phyloP scores from a whole-genome alignment of 1,140 invertebrate genomes.

The Rhyzopertha dominica region DNA sequence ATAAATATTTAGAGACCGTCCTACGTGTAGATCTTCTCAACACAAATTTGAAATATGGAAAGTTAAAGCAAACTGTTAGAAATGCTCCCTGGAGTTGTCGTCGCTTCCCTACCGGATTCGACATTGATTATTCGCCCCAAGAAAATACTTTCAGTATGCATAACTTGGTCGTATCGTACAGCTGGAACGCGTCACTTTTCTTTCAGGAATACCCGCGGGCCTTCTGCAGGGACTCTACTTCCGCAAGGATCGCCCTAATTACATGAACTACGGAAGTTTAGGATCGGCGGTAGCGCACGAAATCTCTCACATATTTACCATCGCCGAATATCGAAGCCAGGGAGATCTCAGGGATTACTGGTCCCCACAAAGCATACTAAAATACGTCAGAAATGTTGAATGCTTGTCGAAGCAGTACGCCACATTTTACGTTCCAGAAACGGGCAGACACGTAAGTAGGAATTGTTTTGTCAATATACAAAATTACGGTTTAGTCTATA shows the following conservation, averaged over 20 bases:
- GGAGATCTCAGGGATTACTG: constrained; percentile 27
- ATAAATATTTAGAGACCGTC: constrained; percentile 68
- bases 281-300: constrained; percentile 92
- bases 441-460: no score
- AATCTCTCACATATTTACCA: constrained; percentile 68
- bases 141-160: constrained; percentile 32
- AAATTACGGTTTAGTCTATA: no score
- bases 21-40: constrained; percentile 70
- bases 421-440: constrained; percentile 23
- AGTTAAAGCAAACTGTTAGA: constrained; percentile 46
- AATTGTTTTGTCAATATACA: no score
- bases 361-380: constrained; percentile 22
- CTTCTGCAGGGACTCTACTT: constrained; percentile 88
- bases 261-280: constrained; percentile 89
- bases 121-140: constrained; percentile 23
- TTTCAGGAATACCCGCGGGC: constrained; percentile 79
- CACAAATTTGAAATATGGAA: constrained; percentile 70
- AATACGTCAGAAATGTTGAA: constrained; percentile 30
- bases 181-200: background rate
- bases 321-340: constrained; percentile 18
- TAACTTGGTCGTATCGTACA: background rate
- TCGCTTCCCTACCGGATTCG: constrained; percentile 25
- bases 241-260: constrained; percentile 73
- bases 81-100: constrained; percentile 21
- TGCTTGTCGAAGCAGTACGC: constrained; percentile 30